phyloP scores from a whole-genome alignment of 2,888 invertebrate species.

The Rhopalosiphum nymphaeae region DNA sequence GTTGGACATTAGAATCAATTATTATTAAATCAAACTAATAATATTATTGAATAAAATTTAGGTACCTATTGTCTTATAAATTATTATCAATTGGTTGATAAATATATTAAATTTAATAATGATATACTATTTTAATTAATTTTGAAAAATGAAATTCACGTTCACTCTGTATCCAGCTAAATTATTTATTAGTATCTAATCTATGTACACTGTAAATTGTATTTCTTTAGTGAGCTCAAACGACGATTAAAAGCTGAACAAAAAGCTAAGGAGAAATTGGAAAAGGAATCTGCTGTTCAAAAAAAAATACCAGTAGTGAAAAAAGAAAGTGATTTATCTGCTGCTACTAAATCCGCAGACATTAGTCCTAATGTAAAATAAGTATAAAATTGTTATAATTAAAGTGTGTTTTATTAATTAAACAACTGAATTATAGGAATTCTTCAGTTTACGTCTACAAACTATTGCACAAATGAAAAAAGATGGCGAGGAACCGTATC shows the following conservation, averaged over 20 bases:
- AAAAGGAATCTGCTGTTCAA: constrained; percentile 74
- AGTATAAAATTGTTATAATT: neutral
- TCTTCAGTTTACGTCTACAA: constrained; percentile 86
- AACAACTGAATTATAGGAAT: constrained; percentile 74
- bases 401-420: neutral
- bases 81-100: neutral
- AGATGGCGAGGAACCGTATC: constrained; percentile 87
- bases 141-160: constrained; percentile 9
- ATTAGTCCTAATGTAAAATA: constrained; percentile 85
- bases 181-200: constrained; percentile 18
- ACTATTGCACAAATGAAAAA: constrained; percentile 86
- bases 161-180: constrained; percentile 60
- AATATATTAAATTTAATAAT: neutral
- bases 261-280: constrained; percentile 91
- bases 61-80: neutral
- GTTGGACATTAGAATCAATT: neutral
- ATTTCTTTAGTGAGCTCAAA: constrained; percentile 88
- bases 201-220: neutral
- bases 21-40: neutral
- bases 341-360: constrained; percentile 78
- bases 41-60: neutral
- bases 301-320: constrained; percentile 72
- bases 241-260: constrained; percentile 91
- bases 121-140: neutral
- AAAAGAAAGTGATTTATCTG: constrained; percentile 68